Percentiles rank a stretch among this genome's conserved stretches.
Evolutionary conservation across 2,113 vertebrate genomes (phyloP).

Genomic region (Hassar affinis): DNA sequence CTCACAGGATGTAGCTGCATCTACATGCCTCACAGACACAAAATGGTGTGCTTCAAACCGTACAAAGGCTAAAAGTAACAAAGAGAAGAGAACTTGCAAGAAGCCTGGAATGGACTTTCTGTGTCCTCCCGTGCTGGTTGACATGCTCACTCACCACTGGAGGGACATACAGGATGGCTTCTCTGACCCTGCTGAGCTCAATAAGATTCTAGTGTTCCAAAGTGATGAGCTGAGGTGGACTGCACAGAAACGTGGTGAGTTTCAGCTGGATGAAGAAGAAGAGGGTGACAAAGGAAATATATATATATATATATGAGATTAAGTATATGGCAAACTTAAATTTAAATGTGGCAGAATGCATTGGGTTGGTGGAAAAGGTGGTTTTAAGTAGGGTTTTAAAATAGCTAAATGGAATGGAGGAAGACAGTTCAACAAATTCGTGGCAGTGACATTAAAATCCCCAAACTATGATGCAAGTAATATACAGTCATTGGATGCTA

Average conservation of each 20-base stretch:
- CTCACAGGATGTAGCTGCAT: conserved; percentile 16
- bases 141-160: conserved; percentile 54
- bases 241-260: conserved; percentile 60
- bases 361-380: neutral
- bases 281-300: neutral
- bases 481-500: neutral
- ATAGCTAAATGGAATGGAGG: neutral
- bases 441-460: neutral
- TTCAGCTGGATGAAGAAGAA: neutral
- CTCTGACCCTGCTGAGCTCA: conserved; percentile 50
- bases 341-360: neutral
- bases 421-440: neutral
- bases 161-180: conserved; percentile 55
- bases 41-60: conserved; percentile 21
- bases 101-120: conserved; percentile 52
- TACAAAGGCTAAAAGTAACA: neutral
- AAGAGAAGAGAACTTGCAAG: conserved; percentile 13
- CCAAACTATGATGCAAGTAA: neutral
- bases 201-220: conserved; percentile 57
- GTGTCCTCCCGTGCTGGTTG: conserved; percentile 51
- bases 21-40: conserved; percentile 15
- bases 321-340: neutral
- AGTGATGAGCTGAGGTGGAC: conserved; percentile 63
- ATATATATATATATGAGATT: neutral
- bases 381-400: neutral